Evolutionary conservation across 2,113 vertebrate genomes (phyloP).

Genomic region (Tetrax tetrax): DNA sequence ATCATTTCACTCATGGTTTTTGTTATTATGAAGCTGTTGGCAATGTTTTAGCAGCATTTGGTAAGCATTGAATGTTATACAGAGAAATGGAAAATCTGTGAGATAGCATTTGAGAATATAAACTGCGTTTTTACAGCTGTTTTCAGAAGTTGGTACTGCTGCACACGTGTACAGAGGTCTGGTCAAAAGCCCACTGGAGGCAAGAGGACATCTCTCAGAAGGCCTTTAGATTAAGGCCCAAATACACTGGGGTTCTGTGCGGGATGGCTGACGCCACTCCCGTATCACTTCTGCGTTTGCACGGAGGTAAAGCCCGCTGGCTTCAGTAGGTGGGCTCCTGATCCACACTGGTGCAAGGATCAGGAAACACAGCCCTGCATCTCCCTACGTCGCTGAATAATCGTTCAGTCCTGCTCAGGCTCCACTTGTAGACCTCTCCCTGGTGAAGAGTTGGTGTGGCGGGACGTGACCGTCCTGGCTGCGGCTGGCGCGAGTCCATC

Average conservation of each 20-base stretch:
- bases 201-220: not conserved
- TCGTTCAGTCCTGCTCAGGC: not conserved
- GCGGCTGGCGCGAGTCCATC: not conserved
- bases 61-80: not conserved
- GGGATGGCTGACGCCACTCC: not conserved
- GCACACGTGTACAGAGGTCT: not conserved
- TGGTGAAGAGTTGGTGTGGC: not conserved
- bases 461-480: not conserved
- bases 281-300: not conserved
- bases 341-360: not conserved
- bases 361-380: not conserved
- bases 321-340: not conserved
- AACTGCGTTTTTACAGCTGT: not conserved
- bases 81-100: not conserved
- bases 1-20: not conserved
- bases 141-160: not conserved
- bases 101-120: not conserved
- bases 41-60: not conserved
- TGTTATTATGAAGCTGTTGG: not conserved
- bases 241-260: not conserved
- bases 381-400: not conserved
- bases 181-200: not conserved
- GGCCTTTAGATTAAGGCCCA: not conserved
- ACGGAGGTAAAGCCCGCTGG: not conserved
- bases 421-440: not conserved